Percentiles rank a stretch among this genome's conserved stretches.
These are phyloP conservation scores for Carlito syrichta DNA, from an alignment of 2,113 vertebrate genomes.

Conservation along the genomic window DNA sequence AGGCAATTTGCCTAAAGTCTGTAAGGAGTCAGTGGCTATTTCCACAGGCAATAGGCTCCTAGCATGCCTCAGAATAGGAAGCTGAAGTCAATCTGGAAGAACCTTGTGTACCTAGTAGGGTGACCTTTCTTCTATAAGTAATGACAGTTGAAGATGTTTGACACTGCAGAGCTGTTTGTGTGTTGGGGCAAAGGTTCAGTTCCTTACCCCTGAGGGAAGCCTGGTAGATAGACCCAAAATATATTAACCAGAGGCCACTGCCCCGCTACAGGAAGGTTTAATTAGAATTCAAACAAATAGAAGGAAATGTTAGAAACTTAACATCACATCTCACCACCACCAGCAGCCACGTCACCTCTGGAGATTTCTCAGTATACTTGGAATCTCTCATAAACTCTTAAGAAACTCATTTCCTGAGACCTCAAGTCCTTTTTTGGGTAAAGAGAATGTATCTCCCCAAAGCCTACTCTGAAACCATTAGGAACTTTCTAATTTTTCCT, in stretches of 20 bases:
- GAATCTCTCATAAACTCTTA: not conserved
- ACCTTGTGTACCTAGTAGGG: not conserved
- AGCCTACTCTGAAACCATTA: not conserved
- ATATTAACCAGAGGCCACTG: not conserved
- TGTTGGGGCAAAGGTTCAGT: not conserved
- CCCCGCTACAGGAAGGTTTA: not conserved
- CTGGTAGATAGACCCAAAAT: not conserved
- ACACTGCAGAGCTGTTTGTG: not conserved
- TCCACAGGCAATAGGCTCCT: not conserved
- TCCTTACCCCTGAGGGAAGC: not conserved
- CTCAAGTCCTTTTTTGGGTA: not conserved
- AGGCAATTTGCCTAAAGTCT: not conserved
- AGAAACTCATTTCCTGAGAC: not conserved
- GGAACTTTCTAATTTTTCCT: not conserved
- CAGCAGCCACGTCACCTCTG: not conserved
- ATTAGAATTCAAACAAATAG: not conserved
- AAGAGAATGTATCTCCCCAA: not conserved
- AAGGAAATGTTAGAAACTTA: constrained; percentile 33
- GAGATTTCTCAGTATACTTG: not conserved
- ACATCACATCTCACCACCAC: not conserved
- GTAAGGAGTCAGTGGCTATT: not conserved
- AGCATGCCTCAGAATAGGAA: constrained; percentile 1
- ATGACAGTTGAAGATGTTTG: not conserved
- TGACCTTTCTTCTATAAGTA: not conserved
- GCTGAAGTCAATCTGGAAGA: not conserved